These are phyloP conservation scores for Syrista parreyssii DNA, from an alignment of 2,888 invertebrate genomes.

Conservation along the genomic window DNA sequence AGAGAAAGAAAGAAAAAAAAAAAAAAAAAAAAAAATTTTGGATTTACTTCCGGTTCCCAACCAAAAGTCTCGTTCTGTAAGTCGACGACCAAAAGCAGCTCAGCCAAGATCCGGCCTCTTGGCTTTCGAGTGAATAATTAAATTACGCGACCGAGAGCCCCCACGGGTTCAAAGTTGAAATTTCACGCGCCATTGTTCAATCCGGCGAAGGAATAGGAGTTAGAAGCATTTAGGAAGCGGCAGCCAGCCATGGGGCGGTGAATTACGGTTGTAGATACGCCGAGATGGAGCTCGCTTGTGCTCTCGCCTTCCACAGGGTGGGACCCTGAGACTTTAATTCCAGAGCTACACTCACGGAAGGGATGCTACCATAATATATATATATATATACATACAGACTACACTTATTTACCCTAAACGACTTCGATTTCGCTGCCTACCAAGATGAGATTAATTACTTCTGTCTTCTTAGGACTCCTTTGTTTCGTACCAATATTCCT, in stretches of 20 bases:
- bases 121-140: slow-evolving; percentile 54
- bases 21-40: background rate
- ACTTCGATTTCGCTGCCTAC: slow-evolving; percentile 41
- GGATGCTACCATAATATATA: background rate
- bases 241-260: slow-evolving; percentile 44
- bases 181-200: slow-evolving; percentile 65
- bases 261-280: slow-evolving; percentile 51
- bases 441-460: slow-evolving; percentile 43
- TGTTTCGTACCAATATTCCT: slow-evolving; percentile 20
- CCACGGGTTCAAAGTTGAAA: slow-evolving; percentile 60
- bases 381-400: background rate
- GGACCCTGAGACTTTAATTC: slow-evolving; percentile 54
- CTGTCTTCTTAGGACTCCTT: slow-evolving; percentile 18
- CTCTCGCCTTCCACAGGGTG: slow-evolving; percentile 12
- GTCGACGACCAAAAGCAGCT: slow-evolving; percentile 4
- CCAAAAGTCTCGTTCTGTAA: background rate
- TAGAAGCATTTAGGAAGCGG: slow-evolving; percentile 60
- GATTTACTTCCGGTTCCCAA: background rate
- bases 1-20: background rate
- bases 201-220: slow-evolving; percentile 59
- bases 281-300: slow-evolving; percentile 20
- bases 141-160: slow-evolving; percentile 53
- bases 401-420: slow-evolving; percentile 44
- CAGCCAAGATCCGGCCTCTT: slow-evolving; percentile 29
- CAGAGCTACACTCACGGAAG: slow-evolving; percentile 40